Percentiles rank a stretch among this genome's conserved stretches.
Conservation (phyloP, 1,140 invertebrate species). For the roundworm (Caenorhabditis elegans) region DNA sequence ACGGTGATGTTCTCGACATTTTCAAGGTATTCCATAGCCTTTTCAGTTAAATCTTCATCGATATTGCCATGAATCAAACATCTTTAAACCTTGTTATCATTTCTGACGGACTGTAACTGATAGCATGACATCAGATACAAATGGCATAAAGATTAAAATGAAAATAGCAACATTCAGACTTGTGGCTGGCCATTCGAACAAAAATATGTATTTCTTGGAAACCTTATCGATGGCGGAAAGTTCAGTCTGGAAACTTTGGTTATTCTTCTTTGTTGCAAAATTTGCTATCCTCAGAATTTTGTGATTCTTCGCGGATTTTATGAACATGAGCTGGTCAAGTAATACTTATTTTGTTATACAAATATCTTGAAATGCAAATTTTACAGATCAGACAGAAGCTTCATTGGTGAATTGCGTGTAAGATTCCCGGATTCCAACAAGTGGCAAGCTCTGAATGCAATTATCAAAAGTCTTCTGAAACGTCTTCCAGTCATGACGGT, state of each 20-base stretch:
- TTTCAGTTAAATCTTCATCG: too few species aligned
- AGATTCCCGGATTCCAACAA: neutral
- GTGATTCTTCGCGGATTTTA: neutral
- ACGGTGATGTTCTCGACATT: neutral
- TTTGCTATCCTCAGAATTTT: neutral
- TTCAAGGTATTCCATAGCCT: too few species aligned
- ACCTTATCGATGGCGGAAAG: neutral
- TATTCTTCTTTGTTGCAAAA: neutral
- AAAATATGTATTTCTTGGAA: slow-evolving; percentile 3
- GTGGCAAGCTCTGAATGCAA: neutral
- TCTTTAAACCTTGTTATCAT: too few species aligned
- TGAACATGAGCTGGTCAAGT: slow-evolving; percentile 1
- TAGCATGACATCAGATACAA: too few species aligned
- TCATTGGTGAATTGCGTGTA: neutral
- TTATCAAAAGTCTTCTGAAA: neutral
- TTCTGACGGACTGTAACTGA: too few species aligned
- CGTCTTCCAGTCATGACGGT: neutral
- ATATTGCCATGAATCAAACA: too few species aligned
- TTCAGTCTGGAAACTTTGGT: slow-evolving; percentile 2
- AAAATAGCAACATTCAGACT: neutral
- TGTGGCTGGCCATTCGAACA: slow-evolving; percentile 16
- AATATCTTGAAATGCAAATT: neutral
- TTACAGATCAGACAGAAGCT: neutral
- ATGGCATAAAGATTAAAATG: too few species aligned
- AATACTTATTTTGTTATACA: neutral